Evolutionary conservation across 2,113 vertebrate genomes (phyloP), one percentile per base, ranked within the genome.

Genomic region (Nipponia nippon): DNA sequence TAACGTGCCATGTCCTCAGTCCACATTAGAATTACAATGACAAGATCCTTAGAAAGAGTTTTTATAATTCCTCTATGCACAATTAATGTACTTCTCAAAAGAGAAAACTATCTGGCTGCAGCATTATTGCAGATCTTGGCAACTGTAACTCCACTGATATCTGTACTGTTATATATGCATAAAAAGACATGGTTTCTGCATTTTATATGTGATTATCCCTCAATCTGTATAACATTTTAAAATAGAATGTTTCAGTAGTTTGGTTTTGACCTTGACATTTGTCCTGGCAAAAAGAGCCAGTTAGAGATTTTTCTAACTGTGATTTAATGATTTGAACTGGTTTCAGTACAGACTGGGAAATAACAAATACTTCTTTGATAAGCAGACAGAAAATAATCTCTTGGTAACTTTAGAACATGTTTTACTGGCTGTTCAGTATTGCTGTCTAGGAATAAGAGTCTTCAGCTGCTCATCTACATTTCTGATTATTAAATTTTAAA

Each of bases 401-500:
- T 63, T 86, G 5, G 13, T 50, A 77, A 83, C 12, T 86, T 86
- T 20, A 83, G 62, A 91, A 66, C 5, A 13, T 83, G 38, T 77
- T 83, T 93, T 88, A 66, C 36, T 80, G 40, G 5, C 32, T 70
- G 16, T 62, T 94, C 75, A 80, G 23, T 61, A 46, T 36, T 85
- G n/a, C 84, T 94, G 66, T 92, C 53, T 82, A 80, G 25, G 9
- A 95, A 73, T 77, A 90, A 89, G 63, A 90, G 10, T 27, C 46
- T 62, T 86, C 55, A 89, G 78, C n/a, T 78, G 16, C 13, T 95
- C 59, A 47, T 90, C 59, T 89, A 63, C 55, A 56, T 84, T 95
- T 93, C 67, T 67, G 46, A 83, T 75, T 89, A 92, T 97, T 92
- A 95, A 87, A 86, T 66, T 97, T 97, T 97, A 88, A 97, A 83